These are phyloP conservation scores for Epinotia nisella DNA, from an alignment of 2,888 invertebrate genomes.

Conservation along the genomic window DNA sequence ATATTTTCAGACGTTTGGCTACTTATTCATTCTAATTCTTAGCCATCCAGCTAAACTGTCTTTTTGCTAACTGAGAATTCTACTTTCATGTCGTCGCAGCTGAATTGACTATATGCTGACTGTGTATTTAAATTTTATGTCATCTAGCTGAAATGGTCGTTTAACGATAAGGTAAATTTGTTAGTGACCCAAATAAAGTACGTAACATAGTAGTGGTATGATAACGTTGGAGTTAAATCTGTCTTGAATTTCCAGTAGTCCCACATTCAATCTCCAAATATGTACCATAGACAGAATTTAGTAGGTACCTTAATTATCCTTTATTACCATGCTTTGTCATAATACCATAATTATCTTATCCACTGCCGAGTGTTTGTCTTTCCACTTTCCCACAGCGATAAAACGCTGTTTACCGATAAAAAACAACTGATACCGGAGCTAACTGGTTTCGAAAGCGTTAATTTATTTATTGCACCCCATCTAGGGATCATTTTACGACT, in stretches of 20 bases:
- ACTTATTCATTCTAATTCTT: no score
- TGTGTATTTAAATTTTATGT: no score
- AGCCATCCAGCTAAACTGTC: no score
- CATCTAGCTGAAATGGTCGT: no score
- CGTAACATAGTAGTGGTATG: no score
- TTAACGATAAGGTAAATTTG: no score
- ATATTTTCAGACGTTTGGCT: no score
- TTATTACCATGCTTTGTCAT: constrained; percentile 27
- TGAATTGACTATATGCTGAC: no score
- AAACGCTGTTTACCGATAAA: constrained; percentile 37
- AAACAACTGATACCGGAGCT: constrained; percentile 13
- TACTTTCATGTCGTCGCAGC: no score
- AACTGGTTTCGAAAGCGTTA: constrained; percentile 24
- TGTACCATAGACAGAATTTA: not conserved
- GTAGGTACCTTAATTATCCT: constrained; percentile 17
- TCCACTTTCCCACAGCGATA: constrained; percentile 43
- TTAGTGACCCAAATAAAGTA: no score
- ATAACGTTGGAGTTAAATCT: no score
- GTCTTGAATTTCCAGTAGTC: not conserved
- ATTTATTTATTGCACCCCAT: constrained; percentile 29
- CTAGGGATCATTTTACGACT: not conserved
- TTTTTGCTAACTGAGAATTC: no score
- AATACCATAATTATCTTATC: constrained; percentile 53
- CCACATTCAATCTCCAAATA: not conserved
- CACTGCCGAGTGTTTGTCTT: constrained; percentile 51